Evolutionary conservation across 2,797 vertebrate species (phyloP), one percentile per base, ranked within the genome.

Genomic region (Oceanodroma leucorhoa): DNA sequence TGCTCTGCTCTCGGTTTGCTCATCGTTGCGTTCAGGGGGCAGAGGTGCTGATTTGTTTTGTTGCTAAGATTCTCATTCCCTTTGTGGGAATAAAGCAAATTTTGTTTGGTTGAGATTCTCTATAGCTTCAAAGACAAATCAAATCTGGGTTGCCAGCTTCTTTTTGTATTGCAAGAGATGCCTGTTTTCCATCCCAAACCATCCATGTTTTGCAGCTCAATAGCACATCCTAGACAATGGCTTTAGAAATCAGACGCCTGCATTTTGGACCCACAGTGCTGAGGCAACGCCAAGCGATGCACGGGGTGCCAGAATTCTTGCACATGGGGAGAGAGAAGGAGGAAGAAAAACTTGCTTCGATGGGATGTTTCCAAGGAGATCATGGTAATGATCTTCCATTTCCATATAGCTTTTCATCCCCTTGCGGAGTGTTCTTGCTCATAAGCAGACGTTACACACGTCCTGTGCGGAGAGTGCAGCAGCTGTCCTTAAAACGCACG

Each of bases 341-440:
- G 83, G 77, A 91, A 82, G 87, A 55, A 79, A 93, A 93, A 89
- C 89, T 96, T 91, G 93, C 77, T 94, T 86, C 0, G 30, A 90
- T 96, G 95, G 83, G 90, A 58, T 84, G 86, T 97, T 96, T 96
- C 92, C 92, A 96, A 94, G 83, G 91, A 93, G 94, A 95, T 93
- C 65, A 43, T 92, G 83, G 87, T 95, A 94, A 89, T 88, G 73
- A 95, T 96, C 76, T 93, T 79, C 66, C 79, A 86, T 88, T 97
- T 94, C 91, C 77, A 62, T 92, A 8, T 38, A 76, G 86, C 85
- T 95, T 90, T 84, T 90, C 87, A 82, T 88, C 70, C 3, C 5
- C 65, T 87, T 19, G 87, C 1, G 0, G 64, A 43, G 54, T 7
- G 17, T 40, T 80, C 72, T 90, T 1, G 3, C 76, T 77, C 1